Conservation (phyloP, 2,797 vertebrate genomes). For the Melanotaenia trifasciata region DNA sequence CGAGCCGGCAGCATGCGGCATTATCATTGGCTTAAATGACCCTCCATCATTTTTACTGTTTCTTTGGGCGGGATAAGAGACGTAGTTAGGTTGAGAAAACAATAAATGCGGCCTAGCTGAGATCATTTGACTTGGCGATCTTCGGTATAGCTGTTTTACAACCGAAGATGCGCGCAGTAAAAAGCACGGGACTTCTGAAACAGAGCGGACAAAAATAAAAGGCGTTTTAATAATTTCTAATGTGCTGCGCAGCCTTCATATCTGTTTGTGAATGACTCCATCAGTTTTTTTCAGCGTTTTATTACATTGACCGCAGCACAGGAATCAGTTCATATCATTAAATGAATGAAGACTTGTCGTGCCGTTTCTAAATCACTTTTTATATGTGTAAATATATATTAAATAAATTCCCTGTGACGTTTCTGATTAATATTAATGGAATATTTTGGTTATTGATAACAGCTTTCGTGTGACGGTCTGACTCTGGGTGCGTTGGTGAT, state of each 20-base stretch:
- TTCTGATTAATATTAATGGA: neutral
- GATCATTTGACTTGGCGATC: constrained; percentile 71
- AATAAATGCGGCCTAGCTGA: constrained; percentile 85
- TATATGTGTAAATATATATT: neutral
- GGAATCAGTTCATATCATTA: constrained; percentile 12
- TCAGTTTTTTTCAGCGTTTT: constrained; percentile 44
- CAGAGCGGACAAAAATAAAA: constrained; percentile 6
- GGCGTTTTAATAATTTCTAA: constrained; percentile 2
- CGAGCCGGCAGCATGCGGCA: constrained; percentile 57
- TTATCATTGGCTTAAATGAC: constrained; percentile 58
- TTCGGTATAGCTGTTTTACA: constrained; percentile 54
- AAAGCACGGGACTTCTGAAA: neutral
- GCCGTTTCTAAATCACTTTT: neutral
- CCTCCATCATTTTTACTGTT: constrained; percentile 49
- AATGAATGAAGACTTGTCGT: constrained; percentile 36
- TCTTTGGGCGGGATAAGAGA: constrained; percentile 74
- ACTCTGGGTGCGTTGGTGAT: neutral
- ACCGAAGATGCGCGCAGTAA: constrained; percentile 5
- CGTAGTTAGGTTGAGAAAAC: constrained; percentile 80
- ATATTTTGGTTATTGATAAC: neutral
- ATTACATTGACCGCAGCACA: constrained; percentile 38
- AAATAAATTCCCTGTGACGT: accelerated
- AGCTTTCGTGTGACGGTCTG: constrained; percentile 26
- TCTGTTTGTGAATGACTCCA: constrained; percentile 34
- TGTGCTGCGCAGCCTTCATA: neutral